Evolutionary conservation across 2,888 invertebrate genomes (phyloP), one percentile per base, ranked within the genome.

Genomic region (Bibio marci): DNA sequence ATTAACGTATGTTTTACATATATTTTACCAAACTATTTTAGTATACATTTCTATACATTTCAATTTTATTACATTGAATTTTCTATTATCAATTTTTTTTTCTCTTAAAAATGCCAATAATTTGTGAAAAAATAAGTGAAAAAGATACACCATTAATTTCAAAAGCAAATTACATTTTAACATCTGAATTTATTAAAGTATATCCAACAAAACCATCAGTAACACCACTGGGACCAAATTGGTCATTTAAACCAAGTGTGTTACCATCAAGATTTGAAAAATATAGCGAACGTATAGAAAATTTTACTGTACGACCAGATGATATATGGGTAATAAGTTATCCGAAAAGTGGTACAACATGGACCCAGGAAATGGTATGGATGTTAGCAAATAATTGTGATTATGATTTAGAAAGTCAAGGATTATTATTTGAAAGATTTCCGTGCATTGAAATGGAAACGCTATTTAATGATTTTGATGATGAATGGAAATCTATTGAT

Each of bases 301-400:
- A 55, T 6, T 58, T 58, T 25, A 52, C 56, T 39, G 55, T 58
- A 14, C 52, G 55, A 2, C 49, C 51, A 14, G 54, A 54, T 27
- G 59, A 59, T 48, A 53, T 58, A n/a, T 59, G 55, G 53, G 54
- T 59, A 34, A 50, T 57, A 2, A 58, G 59, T 3, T 48, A 55
- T 40, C 52, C 57, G 1, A 59, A 60, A 37, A 56, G 57, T 41
- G 59, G 60, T 35, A 58, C 60, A 35, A 59, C 59, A 34, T 59
- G 59, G 59, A 50, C 55, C 37, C 59, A 59, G 40, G 59, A 60
- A 48, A 51, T 59, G 46, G 48, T 55, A 15, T 60, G 58, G 58
- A 47, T 59, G 37, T 48, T 59, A 30, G n/a, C 55, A 37, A 56
- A 59, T 30, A 38, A 52, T 11, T 57, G 52, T 27, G 54, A 59